These are phyloP conservation scores for Alexandromys fortis DNA, from an alignment of 2,113 vertebrate species.

Conservation along the genomic window DNA sequence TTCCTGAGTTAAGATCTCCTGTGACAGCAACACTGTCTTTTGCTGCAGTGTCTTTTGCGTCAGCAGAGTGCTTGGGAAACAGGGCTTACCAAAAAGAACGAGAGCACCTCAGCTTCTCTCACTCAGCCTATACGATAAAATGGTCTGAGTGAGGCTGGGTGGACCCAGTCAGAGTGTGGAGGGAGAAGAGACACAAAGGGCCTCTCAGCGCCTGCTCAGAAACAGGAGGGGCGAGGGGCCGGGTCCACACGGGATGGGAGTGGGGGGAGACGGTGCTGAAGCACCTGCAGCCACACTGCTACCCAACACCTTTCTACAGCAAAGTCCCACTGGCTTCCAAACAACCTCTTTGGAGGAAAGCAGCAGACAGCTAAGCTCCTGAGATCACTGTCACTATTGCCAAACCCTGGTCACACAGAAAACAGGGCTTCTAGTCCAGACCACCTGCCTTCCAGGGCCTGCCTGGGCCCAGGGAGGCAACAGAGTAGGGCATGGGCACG, in stretches of 20 bases:
- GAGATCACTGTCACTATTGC: background rate
- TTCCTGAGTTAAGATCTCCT: conserved; percentile 83
- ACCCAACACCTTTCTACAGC: background rate
- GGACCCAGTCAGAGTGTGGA: background rate
- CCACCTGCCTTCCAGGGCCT: background rate
- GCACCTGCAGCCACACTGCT: background rate
- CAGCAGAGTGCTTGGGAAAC: conserved; percentile 10
- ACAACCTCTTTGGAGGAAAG: background rate
- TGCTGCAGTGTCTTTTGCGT: conserved; percentile 9
- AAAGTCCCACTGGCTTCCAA: background rate
- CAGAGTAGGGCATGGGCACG: background rate
- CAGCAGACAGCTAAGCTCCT: background rate
- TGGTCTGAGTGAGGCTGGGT: background rate
- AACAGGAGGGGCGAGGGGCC: background rate
- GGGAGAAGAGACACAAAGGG: background rate
- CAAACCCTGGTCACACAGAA: background rate
- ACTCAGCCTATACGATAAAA: background rate
- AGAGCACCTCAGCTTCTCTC: background rate
- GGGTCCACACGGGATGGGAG: background rate
- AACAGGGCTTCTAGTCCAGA: background rate
- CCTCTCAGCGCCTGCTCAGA: background rate
- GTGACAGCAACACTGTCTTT: conserved; percentile 23
- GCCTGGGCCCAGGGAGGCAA: background rate
- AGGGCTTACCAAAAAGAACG: background rate
- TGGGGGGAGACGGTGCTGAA: background rate